Base-by-base conservation (phyloP, 2,888 invertebrate genomes). In the Sinodicranocentrus sp. region DNA sequence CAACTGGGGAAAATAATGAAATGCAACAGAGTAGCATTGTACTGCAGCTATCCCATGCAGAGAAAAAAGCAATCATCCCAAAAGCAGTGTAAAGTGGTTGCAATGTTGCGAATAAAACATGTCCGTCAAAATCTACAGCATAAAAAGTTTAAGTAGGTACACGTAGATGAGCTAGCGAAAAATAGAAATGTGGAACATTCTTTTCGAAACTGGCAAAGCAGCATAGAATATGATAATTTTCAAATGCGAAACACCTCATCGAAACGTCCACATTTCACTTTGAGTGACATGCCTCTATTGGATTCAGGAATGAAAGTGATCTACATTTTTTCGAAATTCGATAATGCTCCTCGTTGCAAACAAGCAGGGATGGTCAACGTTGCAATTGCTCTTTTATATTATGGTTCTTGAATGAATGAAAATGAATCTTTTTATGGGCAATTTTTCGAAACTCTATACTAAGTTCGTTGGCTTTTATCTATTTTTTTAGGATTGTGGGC, bases 401-500 rank as follows among this genome's bases (percentile, higher is more conserved):
- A n/a, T n/a, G n/a, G n/a, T 21, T 26, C 28, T 52, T 75, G 33
- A 65, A 65, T 65, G 65, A 75, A 28, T 44, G 65, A 75, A 75
- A 75, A 39, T 54, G 63, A 63, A 75, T 52, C 19, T 33, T 28
- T 1, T 26, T 17, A 17, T 59, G 10, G 59, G 19, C 3, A n/a
- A 17, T 52, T 52, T 52, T n/a, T 52, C 17, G n/a, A 39, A 39
- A 52, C 54, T 5, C 5, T 52, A 52, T 52, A 17, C 17, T 8
- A 15, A 13, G 17, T 5, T 15, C 54, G 17, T 13, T n/a, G n/a
- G 54, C 54, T 52, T 13, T 5, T 23, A 23, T 21, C 17, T 26
- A 43, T 67, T 43, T 65, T 91, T 91, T 1, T 90, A 95, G 95
- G 95, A 85, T 92, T 95, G 76, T 95, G 95, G 94, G 95, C 95